Evolutionary conservation across 1,140 invertebrate species (phyloP), one percentile per base, ranked within the genome.

Genomic region (Drosophila obscura): DNA sequence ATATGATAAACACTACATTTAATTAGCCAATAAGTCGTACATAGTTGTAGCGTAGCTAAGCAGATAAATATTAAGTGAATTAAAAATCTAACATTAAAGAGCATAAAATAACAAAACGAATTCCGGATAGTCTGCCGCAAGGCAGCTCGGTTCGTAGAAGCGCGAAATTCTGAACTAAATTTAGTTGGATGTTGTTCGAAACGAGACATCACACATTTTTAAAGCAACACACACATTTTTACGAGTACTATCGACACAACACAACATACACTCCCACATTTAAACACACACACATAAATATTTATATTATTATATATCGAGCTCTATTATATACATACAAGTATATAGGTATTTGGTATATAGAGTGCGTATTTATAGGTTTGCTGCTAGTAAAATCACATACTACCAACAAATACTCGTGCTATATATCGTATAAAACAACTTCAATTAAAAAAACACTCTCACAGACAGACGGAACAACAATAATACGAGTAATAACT

Each of bases 101-200:
- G 51, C 81, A 67, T 52, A 51, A 52, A 78, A 55, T 35, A 62
- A 45, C 35, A 75, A 48, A 52, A 60, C 39, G 55, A 83, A 24
- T 39, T n/a, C 22, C 72, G 61, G 50, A 76, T 11, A 44, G 55
- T 71, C 67, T 61, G 55, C 71, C 48, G 22, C 51, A 48, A 49
- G 57, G 80, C 72, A 65, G 69, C 59, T 73, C 69, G 72, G 83
- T 26, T 76, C 61, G 68, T 72, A 59, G 43, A 87, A 87, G 82
- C 82, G 82, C 79, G 67, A 87, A 88, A 87, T 87, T 87, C 82
- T 87, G 82, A 87, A 87, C 78, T 85, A 87, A 82, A 82, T 82
- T 85, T 85, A 85, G 71, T 85, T 87, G 57, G 78, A 82, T 78
- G 82, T 85, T 68, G 78, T 64, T 56, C 53, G 44, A 60, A 68